Evolutionary conservation across 2,113 vertebrate genomes (phyloP).

Genomic region (Enhydra lutris): DNA sequence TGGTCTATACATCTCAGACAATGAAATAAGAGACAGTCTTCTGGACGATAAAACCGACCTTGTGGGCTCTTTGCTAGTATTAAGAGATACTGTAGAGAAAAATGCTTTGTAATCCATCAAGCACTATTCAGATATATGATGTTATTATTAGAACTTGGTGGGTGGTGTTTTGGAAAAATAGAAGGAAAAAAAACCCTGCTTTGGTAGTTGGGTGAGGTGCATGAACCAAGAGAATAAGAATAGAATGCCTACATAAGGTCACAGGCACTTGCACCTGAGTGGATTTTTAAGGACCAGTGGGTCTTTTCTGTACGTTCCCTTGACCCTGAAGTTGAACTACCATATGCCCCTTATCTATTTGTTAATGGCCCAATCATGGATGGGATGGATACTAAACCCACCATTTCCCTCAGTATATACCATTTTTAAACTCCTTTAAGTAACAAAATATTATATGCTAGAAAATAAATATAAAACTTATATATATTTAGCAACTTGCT

Average conservation of each 20-base stretch:
- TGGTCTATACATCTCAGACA: background rate
- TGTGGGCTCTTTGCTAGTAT: background rate
- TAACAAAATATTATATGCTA: background rate
- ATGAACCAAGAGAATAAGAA: background rate
- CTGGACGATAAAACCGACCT: background rate
- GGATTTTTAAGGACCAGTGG: background rate
- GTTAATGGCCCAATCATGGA: background rate
- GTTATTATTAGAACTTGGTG: conserved; percentile 24
- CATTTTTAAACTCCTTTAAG: background rate
- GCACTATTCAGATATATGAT: background rate
- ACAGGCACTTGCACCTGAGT: background rate
- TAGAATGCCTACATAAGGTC: background rate
- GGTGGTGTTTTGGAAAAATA: conserved; percentile 37
- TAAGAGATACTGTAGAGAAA: background rate
- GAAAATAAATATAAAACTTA: background rate
- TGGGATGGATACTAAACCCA: background rate
- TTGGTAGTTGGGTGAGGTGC: background rate
- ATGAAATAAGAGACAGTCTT: background rate
- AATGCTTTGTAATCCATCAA: background rate
- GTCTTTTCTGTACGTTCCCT: background rate
- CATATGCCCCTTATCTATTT: background rate
- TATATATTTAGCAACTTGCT: background rate
- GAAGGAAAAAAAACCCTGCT: background rate
- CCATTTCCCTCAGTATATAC: background rate
- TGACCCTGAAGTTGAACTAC: background rate